Base-by-base conservation (phyloP, 2,888 invertebrate genomes). In the Coronaproctus castanopsis region DNA sequence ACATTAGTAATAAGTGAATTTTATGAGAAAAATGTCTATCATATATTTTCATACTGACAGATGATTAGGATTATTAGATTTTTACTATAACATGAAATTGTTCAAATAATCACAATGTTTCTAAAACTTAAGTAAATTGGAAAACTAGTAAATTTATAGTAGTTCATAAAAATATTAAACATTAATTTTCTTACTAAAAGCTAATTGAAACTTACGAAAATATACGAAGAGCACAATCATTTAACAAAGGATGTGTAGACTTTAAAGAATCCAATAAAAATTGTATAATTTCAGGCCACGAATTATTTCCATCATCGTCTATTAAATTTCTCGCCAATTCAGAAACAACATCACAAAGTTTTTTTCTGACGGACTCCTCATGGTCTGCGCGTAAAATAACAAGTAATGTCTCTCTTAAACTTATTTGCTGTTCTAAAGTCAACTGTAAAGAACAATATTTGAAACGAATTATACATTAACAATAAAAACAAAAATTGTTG, bases 201-300 rank as follows among this genome's bases (percentile, higher is more conserved):
- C 21, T 20, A 2, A 59, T 69, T 50, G 2, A 50, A 49, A 74
- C 81, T 77, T 73, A 91, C 81, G 91, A 86, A 69, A 98, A 93
- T 77, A 98, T 90, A 66, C 90, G 82, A 59, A 98, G 81, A 51
- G 95, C 93, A 65, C 89, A 85, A 72, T 96, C 95, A 74, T 91
- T 92, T 61, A 93, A 77, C 64, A 84, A 81, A 23, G 87, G 77
- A 68, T 85, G 82, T 54, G 83, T 79, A 52, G 90, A 85, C 71
- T 82, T 87, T 56, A 92, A 92, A 73, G 92, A 92, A 71, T 91
- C 88, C 74, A 96, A 97, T 69, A 98, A 78, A 71, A 95, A 96
- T 55, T 67, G 66, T 64, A 98, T 77, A 70, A 97, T 89, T 71
- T 96, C 95, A 10, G 91, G 92, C 97, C 96, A 97, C 66, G 85